Evolutionary conservation across 2,888 invertebrate species (phyloP), one percentile per base, ranked within the genome.

Genomic region (Antitype chi): DNA sequence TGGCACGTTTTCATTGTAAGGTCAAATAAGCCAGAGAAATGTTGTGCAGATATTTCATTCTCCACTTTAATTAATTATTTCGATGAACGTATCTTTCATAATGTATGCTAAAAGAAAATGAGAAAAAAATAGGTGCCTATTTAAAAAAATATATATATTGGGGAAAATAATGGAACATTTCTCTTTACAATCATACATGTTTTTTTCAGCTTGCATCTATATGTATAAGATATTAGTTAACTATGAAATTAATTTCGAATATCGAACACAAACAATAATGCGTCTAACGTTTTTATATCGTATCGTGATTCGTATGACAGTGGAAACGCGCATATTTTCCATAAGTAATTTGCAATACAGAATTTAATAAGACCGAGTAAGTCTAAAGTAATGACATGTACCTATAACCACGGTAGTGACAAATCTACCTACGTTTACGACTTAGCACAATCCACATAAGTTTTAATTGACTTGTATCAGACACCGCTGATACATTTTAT

Each of bases 1-100:
- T 76, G 57, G 84, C 76, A 76, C 80, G 92, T 92, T 87, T 92
- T 89, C 94, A 92, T 89, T 90, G 76, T 82, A 11, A 38, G 3
- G 23, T 32, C 2, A 23, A 32, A 32, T 32, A 32, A 13, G 20
- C n/a, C 2, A n/a, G 0, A n/a, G 0, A 17, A 53, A 32, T 32
- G 2, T 32, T 55, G 28, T 23, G 2, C 20, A 52, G 20, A 6
- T 52, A 20, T 52, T 52, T 52, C 6, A 17, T 49, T 49, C 49
- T 6, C 47, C 15, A 28, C 8, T 59, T 17, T 28, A 28, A 5
- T 25, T 28, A 20, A 4, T 20, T 20, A 20, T 9, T 20, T 49
- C 17, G 17, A 28, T 20, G 7, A 6, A 49, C 20, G 20, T 23
- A 60, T 5, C 0, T 11, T 32, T 23, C 20, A 11, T 5, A 60